phyloP scores from a whole-genome alignment of 23 tunicate species.

The Botrylloides violaceus region DNA sequence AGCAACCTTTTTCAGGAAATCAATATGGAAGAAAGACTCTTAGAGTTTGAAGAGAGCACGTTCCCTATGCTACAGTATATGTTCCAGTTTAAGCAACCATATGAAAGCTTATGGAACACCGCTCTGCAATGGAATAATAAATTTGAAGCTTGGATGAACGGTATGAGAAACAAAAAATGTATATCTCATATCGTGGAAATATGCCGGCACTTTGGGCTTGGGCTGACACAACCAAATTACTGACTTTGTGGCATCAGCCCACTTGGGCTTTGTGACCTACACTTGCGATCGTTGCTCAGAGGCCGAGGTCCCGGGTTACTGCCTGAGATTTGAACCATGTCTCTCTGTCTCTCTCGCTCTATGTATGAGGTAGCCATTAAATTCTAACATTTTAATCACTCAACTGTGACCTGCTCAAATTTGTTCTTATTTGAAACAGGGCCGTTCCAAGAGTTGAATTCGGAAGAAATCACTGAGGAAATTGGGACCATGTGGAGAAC shows the following conservation, averaged over 20 bases:
- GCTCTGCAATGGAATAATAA: conserved; percentile 83
- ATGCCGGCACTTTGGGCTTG: not conserved
- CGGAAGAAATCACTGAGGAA: conserved; percentile 86
- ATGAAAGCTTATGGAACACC: conserved; percentile 79
- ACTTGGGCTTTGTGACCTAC: not conserved
- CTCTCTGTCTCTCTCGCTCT: too few relatives aligned
- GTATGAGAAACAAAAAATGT: too few relatives aligned
- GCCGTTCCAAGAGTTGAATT: conserved; percentile 67
- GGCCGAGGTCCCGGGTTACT: too few relatives aligned
- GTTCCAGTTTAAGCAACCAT: conserved; percentile 85
- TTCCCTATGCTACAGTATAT: conserved; percentile 77
- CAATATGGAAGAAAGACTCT: conserved; percentile 68
- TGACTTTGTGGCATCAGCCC: conserved; percentile 7
- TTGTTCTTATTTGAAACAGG: conserved; percentile 21
- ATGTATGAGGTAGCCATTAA: too few relatives aligned
- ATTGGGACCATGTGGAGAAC: conserved; percentile 83
- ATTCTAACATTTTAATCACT: too few relatives aligned
- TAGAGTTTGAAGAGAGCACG: conserved; percentile 90
- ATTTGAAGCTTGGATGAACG: conserved; percentile 83
- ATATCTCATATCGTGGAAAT: too few relatives aligned
- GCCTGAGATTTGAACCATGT: too few relatives aligned
- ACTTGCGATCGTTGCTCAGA: too few relatives aligned
- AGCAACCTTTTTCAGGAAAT: too few relatives aligned
- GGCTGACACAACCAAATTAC: not conserved
- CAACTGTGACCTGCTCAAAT: too few relatives aligned